These are phyloP conservation scores for Ommatoiulus sabulosus DNA, from an alignment of 2,888 invertebrate genomes.

Conservation along the genomic window DNA sequence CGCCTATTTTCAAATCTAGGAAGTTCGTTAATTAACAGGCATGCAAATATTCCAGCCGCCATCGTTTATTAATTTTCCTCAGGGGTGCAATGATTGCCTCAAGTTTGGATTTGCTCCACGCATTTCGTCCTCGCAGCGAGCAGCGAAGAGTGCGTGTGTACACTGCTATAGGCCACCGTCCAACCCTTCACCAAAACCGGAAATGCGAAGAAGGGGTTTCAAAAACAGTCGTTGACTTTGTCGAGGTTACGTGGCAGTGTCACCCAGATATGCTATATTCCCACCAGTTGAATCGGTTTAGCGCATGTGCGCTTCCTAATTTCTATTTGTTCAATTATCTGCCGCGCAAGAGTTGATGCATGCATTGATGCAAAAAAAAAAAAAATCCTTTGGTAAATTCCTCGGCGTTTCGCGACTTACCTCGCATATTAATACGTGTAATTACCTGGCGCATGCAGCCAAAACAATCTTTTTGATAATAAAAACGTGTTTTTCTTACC, in stretches of 20 bases:
- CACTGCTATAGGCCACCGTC: neutral
- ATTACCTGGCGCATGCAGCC: neutral
- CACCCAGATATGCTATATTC: neutral
- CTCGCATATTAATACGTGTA: constrained; percentile 7
- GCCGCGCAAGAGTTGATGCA: neutral
- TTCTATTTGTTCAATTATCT: neutral
- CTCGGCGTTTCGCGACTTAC: neutral
- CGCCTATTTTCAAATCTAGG: neutral
- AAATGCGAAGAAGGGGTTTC: neutral
- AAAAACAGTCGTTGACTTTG: neutral
- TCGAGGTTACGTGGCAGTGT: neutral
- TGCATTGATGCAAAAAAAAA: neutral
- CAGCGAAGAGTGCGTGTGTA: neutral
- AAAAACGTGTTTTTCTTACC: neutral
- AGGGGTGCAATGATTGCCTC: neutral
- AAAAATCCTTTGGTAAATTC: neutral
- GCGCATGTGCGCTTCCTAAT: constrained; percentile 1
- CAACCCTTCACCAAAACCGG: neutral
- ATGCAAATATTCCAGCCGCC: neutral
- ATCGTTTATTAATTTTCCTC: constrained; percentile 17
- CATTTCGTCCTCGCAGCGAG: neutral
- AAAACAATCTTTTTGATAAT: neutral
- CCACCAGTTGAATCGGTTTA: neutral
- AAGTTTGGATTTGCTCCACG: neutral
- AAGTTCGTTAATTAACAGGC: constrained; percentile 8